Evolutionary conservation across 2,113 vertebrate genomes (phyloP), one percentile per base, ranked within the genome.

Genomic region (Dicaeum eximium): DNA sequence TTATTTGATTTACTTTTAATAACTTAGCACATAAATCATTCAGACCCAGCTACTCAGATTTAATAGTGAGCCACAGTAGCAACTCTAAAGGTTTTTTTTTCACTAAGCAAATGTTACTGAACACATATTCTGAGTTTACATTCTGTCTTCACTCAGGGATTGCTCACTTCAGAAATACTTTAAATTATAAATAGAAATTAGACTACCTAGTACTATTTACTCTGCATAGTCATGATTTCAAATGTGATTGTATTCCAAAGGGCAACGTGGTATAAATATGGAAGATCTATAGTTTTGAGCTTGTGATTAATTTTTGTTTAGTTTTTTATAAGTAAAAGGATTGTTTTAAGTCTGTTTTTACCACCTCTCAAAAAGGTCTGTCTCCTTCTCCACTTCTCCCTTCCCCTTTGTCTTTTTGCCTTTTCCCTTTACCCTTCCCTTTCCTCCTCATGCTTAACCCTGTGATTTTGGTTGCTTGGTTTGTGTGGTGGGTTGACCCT

Each of bases 1-100:
- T 86, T 84, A 61, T 94, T 90, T 95, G 73, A 92, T 96, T 96
- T 97, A 89, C 56, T 95, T 96, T 94, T 95, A 94, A 91, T 95
- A 92, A 80, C 45, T 88, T 37, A 60, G 21, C 42, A 77, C 62
- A 69, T 85, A 94, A 97, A 97, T 94, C 85, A 77, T 89, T 93
- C 89, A 93, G 54, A 70, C 30, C 7, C 65, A 95, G 54, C 91
- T 90, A n/a, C 78, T 90, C 58, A 79, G 65, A 74, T 94, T 95
- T 95, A 93, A 82, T 85, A 85, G 35, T 58, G 40, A 94, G 42
- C 75, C 85, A 73, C 87, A 94, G 90, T 80, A 96, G 93, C 74
- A 81, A 35, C 35, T 67, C 30, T 33, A 50, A 30, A 27, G 45
- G n/a, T 40, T 72, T 78, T 82, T 79, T 28, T 44, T 58, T 31